These are phyloP conservation scores for Lochmaea capreae DNA, from an alignment of 2,888 invertebrate genomes.

Conservation along the genomic window DNA sequence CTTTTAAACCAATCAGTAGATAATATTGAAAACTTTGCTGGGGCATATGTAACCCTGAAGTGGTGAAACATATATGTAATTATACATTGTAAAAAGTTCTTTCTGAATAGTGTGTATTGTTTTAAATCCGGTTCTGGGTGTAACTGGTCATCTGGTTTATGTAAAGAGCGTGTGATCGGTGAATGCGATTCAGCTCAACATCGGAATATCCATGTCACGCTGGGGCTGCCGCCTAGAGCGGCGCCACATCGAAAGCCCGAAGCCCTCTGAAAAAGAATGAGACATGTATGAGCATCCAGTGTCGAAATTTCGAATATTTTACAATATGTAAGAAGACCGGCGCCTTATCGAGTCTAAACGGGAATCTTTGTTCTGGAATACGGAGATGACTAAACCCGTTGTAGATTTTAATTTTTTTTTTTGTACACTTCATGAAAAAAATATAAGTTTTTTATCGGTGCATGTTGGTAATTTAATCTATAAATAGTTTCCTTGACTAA, in stretches of 20 bases:
- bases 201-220: slow-evolving; percentile 14
- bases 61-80: too few species aligned
- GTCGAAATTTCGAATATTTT: slow-evolving; percentile 28
- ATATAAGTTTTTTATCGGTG: background rate
- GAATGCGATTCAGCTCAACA: slow-evolving; percentile 11
- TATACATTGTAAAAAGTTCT: too few species aligned
- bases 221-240: slow-evolving; percentile 11
- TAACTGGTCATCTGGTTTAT: slow-evolving; percentile 55
- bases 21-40: too few species aligned
- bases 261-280: slow-evolving; percentile 12
- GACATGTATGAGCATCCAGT: slow-evolving; percentile 18
- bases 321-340: slow-evolving; percentile 10
- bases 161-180: slow-evolving; percentile 42
- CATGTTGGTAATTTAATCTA: slow-evolving; percentile 10
- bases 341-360: slow-evolving; percentile 22
- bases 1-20: too few species aligned
- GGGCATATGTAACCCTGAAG: too few species aligned
- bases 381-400: slow-evolving; percentile 13
- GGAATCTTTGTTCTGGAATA: slow-evolving; percentile 23
- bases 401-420: background rate
- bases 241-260: slow-evolving; percentile 19
- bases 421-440: background rate
- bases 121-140: slow-evolving; percentile 9
- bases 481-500: background rate
- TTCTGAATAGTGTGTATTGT: background rate